Base-by-base conservation (phyloP, 2,113 vertebrate species). In the Lepidothrix coronata region DNA sequence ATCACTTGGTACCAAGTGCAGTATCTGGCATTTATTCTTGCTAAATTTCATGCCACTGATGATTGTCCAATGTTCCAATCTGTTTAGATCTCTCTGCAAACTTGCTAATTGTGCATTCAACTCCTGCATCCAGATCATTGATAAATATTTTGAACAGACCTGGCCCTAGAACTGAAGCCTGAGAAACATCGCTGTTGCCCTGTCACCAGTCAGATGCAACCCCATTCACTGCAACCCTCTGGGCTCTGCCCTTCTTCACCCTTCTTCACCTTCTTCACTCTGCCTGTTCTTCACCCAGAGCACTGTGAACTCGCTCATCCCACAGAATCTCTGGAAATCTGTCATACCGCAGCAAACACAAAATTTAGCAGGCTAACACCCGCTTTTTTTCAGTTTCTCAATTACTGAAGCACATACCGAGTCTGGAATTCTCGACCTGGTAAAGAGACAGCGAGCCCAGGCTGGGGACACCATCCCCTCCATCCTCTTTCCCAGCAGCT, bases 361-460 rank as follows among this genome's bases (percentile, higher is more conserved):
- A 25, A 25, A 72, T 44, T 46, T 52, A 59, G 39, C 35, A 72
- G 33, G 5, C 11, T 27, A 49, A 59, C 3, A 25, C 4, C 5
- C 12, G 4, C 39, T 41, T 24, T 63, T 63, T 23, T 67, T 25
- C 59, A 57, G 54, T 18, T 65, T 72, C 66, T 61, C 30, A 20
- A 8, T 12, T 46, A 55, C 16, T 12, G 17, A 10, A 21, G 30
- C n/a, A 77, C 98, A 81, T 98, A 98, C 98, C 96, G 95, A 94
- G 54, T 97, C 96, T 58, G 98, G 98, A 96, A 98, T 97, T 73
- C 97, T 97, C 31, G 98, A 96, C 55, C 17, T 98, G 43, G 98
- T 98, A 87, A 98, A 98, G 78, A 97, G 98, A 85, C 97, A 97
- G 57, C 98, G 98, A 92, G 86, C 87, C 96, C 97, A 98, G 5